These are phyloP conservation scores for Corythornis madagascariensis DNA, from an alignment of 2,113 vertebrate genomes.

Conservation along the genomic window DNA sequence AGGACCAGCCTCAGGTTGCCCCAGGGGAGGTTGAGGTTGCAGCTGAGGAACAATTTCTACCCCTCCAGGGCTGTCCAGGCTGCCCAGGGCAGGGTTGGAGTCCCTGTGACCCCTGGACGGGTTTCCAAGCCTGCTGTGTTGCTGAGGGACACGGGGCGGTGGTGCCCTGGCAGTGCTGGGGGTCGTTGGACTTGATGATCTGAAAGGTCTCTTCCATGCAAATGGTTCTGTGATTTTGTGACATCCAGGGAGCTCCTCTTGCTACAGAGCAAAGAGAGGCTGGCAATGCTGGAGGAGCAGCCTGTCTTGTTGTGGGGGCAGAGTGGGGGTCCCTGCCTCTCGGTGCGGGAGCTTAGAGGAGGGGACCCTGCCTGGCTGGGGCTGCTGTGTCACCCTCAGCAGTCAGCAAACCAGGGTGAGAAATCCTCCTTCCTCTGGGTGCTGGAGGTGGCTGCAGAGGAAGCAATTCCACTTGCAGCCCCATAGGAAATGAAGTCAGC, in stretches of 20 bases:
- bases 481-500: conserved; percentile 45
- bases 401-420: conserved; percentile 17
- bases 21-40: too few relatives aligned
- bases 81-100: neutral
- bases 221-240: neutral
- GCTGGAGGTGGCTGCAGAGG: conserved; percentile 24
- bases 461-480: neutral
- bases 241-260: neutral
- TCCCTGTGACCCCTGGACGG: neutral
- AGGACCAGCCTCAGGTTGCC: too few relatives aligned
- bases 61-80: neutral
- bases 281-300: neutral
- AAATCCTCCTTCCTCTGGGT: conserved; percentile 36
- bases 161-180: neutral
- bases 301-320: neutral
- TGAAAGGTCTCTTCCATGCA: neutral
- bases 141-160: neutral
- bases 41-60: too few relatives aligned
- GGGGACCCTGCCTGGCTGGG: neutral
- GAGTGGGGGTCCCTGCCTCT: neutral
- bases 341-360: accelerated
- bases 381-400: neutral
- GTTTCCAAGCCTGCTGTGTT: neutral
- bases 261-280: neutral
- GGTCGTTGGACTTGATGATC: neutral